These are phyloP conservation scores for Elmis aenea DNA, from an alignment of 2,888 invertebrate species.

Conservation along the genomic window DNA sequence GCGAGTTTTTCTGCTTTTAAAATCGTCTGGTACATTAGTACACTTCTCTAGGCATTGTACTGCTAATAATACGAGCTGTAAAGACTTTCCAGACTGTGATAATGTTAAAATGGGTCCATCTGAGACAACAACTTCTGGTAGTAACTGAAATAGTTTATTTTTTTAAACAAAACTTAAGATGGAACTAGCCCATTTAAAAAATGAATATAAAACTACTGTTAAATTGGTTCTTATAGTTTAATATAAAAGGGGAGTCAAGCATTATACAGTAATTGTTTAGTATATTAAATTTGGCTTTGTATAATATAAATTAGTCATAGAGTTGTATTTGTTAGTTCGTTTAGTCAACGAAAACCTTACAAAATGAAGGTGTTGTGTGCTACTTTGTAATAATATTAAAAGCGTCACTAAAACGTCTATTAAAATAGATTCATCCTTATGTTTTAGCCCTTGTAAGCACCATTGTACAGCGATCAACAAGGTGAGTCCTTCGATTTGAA, in stretches of 20 bases:
- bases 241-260: too few relatives aligned
- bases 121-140: conserved; percentile 22
- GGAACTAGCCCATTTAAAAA: too few relatives aligned
- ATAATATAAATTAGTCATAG: too few relatives aligned
- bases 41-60: conserved; percentile 40
- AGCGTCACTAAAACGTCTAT: conserved; percentile 42
- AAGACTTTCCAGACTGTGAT: conserved; percentile 7
- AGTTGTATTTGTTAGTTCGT: too few relatives aligned
- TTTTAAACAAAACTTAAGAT: too few relatives aligned
- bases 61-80: conserved; percentile 29
- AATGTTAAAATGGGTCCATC: conserved; percentile 20
- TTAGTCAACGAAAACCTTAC: too few relatives aligned
- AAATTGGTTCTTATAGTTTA: too few relatives aligned
- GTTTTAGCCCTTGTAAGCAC: conserved; percentile 40
- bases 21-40: conserved; percentile 22
- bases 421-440: conserved; percentile 30
- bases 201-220: too few relatives aligned
- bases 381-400: conserved; percentile 40
- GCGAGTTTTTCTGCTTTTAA: conserved; percentile 14
- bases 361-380: conserved; percentile 25
- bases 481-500: conserved; percentile 43
- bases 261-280: too few relatives aligned
- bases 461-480: conserved; percentile 38
- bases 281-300: too few relatives aligned
- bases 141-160: conserved; percentile 25